A percentile compares a stretch with the other conserved stretches of the same genome.
These are phyloP conservation scores for Parazoanthus darwini DNA, from an alignment of 92 coral and sea anemone species.

Conservation along the genomic window DNA sequence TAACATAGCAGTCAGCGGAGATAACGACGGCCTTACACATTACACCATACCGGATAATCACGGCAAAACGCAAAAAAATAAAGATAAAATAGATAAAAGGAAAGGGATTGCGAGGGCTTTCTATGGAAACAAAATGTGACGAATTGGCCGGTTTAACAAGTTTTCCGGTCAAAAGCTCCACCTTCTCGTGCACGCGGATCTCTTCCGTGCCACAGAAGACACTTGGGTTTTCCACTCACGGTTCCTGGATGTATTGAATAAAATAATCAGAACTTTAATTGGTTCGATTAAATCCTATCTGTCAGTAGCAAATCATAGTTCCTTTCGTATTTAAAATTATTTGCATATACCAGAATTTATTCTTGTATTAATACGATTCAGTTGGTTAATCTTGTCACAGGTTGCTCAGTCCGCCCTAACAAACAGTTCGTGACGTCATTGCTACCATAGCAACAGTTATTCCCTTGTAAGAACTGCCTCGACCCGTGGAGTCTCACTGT, in stretches of 20 bases:
- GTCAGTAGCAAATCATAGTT: conserved; percentile 25
- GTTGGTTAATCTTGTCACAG: neutral
- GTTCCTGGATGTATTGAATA: conserved; percentile 18
- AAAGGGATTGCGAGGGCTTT: neutral
- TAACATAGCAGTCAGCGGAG: neutral
- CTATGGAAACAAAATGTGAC: neutral
- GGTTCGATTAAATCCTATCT: conserved; percentile 12
- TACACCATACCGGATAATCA: neutral
- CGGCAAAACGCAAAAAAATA: neutral
- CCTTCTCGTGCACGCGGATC: no score
- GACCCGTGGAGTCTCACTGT: neutral
- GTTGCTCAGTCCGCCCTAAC: neutral
- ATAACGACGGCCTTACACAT: neutral
- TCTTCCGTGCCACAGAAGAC: neutral
- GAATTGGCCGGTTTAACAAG: neutral
- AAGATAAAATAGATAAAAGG: neutral
- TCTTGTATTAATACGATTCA: neutral
- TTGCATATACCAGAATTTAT: neutral
- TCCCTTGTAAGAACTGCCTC: neutral
- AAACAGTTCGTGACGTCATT: neutral
- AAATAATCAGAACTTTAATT: conserved; percentile 16
- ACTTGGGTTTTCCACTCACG: neutral
- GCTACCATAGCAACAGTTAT: neutral
- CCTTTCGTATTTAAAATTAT: neutral
- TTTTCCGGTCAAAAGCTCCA: neutral